Evolutionary conservation across 2,113 vertebrate genomes (phyloP).

Genomic region (Microcebus lehilahytsara): DNA sequence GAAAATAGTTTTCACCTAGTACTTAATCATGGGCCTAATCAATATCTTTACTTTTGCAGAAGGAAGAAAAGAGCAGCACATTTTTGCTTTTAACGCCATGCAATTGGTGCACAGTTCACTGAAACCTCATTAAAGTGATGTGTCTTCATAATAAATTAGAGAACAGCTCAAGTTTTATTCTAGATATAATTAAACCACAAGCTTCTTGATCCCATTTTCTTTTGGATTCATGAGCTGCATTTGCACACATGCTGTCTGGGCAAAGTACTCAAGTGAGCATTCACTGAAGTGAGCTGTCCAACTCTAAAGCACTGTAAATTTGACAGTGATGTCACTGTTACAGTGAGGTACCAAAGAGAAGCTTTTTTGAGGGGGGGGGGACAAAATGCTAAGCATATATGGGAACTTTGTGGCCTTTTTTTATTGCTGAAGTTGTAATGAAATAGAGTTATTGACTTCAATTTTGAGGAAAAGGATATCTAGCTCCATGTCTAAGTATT

Average conservation of each 20-base stretch:
- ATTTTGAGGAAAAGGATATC: not conserved
- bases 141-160: constrained; percentile 61
- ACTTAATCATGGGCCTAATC: constrained; percentile 37
- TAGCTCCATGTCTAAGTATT: not conserved
- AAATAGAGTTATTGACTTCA: not conserved
- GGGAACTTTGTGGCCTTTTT: not conserved
- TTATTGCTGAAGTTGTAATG: not conserved
- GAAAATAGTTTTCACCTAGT: not conserved
- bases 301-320: not conserved
- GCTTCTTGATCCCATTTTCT: not conserved
- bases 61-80: not conserved
- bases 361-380: not conserved
- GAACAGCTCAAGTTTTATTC: not conserved
- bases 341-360: not conserved
- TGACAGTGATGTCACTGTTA: not conserved
- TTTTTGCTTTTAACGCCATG: constrained; percentile 38
- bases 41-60: constrained; percentile 27
- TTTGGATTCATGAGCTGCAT: not conserved
- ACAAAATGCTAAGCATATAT: not conserved
- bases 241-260: not conserved
- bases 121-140: constrained; percentile 34
- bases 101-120: constrained; percentile 52
- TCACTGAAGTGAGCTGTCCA: not conserved
- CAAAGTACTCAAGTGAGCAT: not conserved
- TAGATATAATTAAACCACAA: constrained; percentile 45